Evolutionary conservation across 2,113 vertebrate genomes (phyloP), one percentile per base, ranked within the genome.

Genomic region (Xenopus laevis): DNA sequence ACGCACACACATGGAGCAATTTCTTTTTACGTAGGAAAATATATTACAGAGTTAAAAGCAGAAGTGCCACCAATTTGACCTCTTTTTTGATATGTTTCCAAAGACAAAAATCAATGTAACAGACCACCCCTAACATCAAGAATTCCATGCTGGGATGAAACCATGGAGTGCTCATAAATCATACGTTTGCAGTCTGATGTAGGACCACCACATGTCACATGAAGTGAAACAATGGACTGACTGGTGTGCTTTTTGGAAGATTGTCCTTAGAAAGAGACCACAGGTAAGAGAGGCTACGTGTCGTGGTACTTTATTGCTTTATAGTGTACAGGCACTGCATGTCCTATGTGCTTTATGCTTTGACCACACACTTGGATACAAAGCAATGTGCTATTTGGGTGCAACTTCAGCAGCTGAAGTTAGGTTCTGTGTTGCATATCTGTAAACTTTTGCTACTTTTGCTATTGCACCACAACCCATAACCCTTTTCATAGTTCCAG

Each of bases 121-220:
- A 55, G 74, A 69, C 74, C 74, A 76, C 74, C 72, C 64, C 50
- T 40, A 21, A 66, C 66, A 76, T 21, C 40, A 55, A 55, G 60
- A 8, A 45, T 23, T 45, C 45, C 73, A 46, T 69, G 66, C 66
- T 57, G 74, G 44, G 66, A 62, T 69, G 58, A 69, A 76, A 17
- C 66, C 13, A 23, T 2, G 50, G 27, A 17, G n/a, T 52, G 13
- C 11, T 55, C 73, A 76, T 76, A 76, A 76, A 76, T 76, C 59
- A 64, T 55, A 17, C 4, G 23, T 50, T 18, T 67, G n/a, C 11
- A 45, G 65, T 44, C 68, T 61, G 27, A 27, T 16, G n/a, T 17
- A 44, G 63, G 74, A 76, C 74, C 74, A 76, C 66, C 74, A 62
- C 40, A 27, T 10, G 27, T 12, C 30, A 11, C 40, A n/a, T 21